Percentiles rank a stretch among this genome's conserved stretches.
Evolutionary conservation across 2,113 vertebrate species (phyloP).

Genomic region (Pyrgilauda ruficollis): DNA sequence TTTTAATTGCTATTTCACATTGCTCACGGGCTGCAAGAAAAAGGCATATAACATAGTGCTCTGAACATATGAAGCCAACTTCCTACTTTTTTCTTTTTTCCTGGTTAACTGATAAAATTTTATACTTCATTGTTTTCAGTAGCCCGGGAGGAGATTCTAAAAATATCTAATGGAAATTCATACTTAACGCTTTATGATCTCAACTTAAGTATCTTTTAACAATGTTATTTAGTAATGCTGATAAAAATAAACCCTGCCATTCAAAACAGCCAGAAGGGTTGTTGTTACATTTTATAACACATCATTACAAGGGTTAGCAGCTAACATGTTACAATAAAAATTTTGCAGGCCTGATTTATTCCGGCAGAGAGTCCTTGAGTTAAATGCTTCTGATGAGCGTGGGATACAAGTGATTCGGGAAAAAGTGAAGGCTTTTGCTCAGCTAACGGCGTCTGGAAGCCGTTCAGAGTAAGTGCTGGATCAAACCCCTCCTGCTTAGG

Average conservation of each 20-base stretch:
- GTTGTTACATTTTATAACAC: not conserved
- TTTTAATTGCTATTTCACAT: not conserved
- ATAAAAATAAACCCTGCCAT: not conserved
- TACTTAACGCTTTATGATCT: not conserved
- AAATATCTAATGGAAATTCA: not conserved
- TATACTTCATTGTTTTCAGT: not conserved
- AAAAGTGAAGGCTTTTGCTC: conserved; percentile 95
- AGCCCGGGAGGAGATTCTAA: not conserved
- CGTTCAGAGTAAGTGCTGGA: conserved; percentile 86
- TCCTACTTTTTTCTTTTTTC: not conserved
- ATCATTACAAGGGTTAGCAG: not conserved
- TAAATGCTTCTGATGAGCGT: conserved; percentile 96
- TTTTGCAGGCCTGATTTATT: conserved; percentile 85
- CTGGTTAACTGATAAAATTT: not conserved
- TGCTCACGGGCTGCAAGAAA: not conserved
- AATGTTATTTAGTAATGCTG: not conserved
- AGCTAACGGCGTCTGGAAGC: conserved; percentile 88
- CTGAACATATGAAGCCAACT: not conserved
- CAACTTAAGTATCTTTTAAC: not conserved
- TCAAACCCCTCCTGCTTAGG: not conserved
- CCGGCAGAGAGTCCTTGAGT: conserved; percentile 90
- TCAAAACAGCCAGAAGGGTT: not conserved
- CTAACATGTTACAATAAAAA: conserved; percentile 6
- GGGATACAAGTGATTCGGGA: conserved; percentile 96
- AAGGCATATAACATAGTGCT: not conserved